Evolutionary conservation across 1,140 invertebrate genomes (phyloP), one percentile per base, ranked within the genome.

Genomic region (Homarus americanus): DNA sequence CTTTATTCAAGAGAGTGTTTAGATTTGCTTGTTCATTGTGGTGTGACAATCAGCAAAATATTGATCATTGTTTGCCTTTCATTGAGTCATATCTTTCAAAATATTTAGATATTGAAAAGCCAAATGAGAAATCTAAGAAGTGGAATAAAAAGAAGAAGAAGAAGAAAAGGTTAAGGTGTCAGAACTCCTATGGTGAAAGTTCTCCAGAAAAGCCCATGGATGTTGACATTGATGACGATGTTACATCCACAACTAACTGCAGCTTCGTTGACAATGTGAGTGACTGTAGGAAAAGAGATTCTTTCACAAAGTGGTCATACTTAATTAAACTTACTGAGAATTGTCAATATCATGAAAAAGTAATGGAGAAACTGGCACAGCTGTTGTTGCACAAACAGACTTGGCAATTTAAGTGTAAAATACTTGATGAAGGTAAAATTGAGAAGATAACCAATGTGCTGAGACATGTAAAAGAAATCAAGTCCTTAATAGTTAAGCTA

Each of bases 1-100:
- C 36, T 0, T 53, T 41, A 24, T 87, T 87, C 49, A 87, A 63
- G 20, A 78, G 85, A 40, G 85, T 87, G 40, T 87, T 87, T 79
- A 58, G 36, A 63, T 40, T 87, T 63, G 75, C 24, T 12, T 87
- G 85, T 79, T 7, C 44, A 28, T n/a, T 76, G 32, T 87, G 85
- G 85, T 40, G 32, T 32, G 2, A 66, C 20, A 10, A 58, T 63
- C 53, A 41, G 20, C n/a, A 28, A 3, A 20, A n/a, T 53, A 40
- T 76, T 38, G 9, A 36, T 1, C 7, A 38, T 7, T 32, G 32
- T 34, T n/a, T 58, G 2, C 20, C 38, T 15, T 78, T 34, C 20
- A 38, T 87, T 3, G 40, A 40, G 36, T 5, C 34, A 24, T 87
- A 79, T 34, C 44, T 87, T 24, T 2, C 28, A 1, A 79, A 36